Conservation (phyloP, 2,888 invertebrate genomes). For the Dolichopus griseipennis region DNA sequence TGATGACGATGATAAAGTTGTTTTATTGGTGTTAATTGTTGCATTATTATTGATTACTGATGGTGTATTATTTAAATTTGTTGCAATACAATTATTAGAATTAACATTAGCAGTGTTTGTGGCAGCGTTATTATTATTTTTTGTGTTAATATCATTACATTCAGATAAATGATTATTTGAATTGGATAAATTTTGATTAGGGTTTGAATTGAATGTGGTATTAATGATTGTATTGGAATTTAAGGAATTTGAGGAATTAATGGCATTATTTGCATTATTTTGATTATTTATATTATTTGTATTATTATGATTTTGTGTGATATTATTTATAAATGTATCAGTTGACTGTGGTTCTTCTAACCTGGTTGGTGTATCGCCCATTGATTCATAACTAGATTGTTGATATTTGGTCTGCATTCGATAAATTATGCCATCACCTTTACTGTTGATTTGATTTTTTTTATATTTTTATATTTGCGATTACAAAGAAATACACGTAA, state of each 20-base stretch:
- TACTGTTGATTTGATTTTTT: background rate
- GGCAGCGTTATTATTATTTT: background rate
- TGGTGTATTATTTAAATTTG: background rate
- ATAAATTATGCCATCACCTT: slow-evolving; percentile 79
- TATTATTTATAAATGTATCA: slow-evolving; percentile 38
- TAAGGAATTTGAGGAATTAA: background rate
- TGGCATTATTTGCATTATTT: background rate
- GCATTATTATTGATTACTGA: background rate
- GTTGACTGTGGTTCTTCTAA: slow-evolving; percentile 49
- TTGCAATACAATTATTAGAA: slow-evolving; percentile 2
- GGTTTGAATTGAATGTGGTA: background rate
- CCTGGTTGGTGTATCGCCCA: slow-evolving; percentile 79
- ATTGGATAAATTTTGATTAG: background rate
- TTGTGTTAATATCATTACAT: background rate
- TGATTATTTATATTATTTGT: slow-evolving; percentile 22
- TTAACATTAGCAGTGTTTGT: background rate
- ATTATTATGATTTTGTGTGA: slow-evolving; percentile 27
- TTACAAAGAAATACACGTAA: background rate
- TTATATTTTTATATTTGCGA: slow-evolving; percentile 10
- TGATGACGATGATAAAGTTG: background rate
- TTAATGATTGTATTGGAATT: slow-evolving; percentile 8
- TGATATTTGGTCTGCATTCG: slow-evolving; percentile 63
- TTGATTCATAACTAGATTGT: slow-evolving; percentile 71
- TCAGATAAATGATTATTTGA: background rate
- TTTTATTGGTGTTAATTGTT: background rate